Evolutionary conservation across 2,888 invertebrate genomes (phyloP), one percentile per base, ranked within the genome.

Genomic region (Caenorhabditis afra): DNA sequence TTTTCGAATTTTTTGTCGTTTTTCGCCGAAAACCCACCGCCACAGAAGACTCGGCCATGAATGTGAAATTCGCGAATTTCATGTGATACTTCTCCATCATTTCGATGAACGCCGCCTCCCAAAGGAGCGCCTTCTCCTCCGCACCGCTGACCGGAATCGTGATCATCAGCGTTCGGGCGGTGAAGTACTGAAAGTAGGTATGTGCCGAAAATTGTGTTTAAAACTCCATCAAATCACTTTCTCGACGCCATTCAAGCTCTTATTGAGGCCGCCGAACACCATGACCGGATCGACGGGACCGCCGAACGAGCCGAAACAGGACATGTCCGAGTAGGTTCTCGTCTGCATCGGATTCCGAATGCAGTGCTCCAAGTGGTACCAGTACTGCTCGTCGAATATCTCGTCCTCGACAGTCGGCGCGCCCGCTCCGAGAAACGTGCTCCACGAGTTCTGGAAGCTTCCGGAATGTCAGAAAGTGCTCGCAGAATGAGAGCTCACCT

Each of bases 301-400:
- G 12, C 64, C 65, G 20, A 77, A 77, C 14, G 52, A 65, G 16
- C 70, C 77, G 39, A 77, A 70, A 49, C 76, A 77, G 5, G 77
- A 49, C 70, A 77, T 53, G 12, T 16, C 35, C 14, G 59, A 53
- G 14, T 45, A 41, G 7, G 68, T 76, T 0, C 29, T n/a, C 7
- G 44, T n/a, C 2, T 29, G 16, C 3, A 70, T 20, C 14, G 77
- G 77, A 29, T 70, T 41, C 4, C 18, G 11, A 7, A 77, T 47
- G 18, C 77, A 77, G 4, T 37, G 16, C 16, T 61, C 47, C 23
- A 77, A 11, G 22, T 70, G 70, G 8, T 50, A 18, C 58, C 57
- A 58, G 23, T 65, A 58, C n/a, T 50, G 29, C 22, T 67, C 67
- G 18, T 29, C 23, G 37, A 67, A 61, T 16, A 52, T 49, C 22